Base-by-base conservation (phyloP, 53 echinoderm and acorn worm genomes). In the Stichopus horrens region DNA sequence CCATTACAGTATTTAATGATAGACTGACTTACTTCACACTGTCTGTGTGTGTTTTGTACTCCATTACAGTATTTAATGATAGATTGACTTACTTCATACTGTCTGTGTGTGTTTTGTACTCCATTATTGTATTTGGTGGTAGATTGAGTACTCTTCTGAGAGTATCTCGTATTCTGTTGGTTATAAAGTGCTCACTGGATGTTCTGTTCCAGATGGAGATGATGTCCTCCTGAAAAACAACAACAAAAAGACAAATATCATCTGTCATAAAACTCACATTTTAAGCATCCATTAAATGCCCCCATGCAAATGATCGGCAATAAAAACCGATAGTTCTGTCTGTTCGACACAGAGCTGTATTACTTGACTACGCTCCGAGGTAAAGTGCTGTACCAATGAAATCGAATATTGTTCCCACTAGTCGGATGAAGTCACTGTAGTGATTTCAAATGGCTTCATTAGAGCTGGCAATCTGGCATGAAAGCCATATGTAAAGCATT, bases 141-240 rank as follows among this genome's bases (percentile, higher is more conserved):
- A 97, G 92, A 60, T 95, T 95, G 9, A 97, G 80, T n/a, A 97
- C 97, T 83, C 97, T 90, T 86, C 91, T 91, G 16, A 97, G 88
- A 6, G 97, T 97, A 86, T 97, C 95, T 76, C 97, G 90, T 88
- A 97, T 92, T 76, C 95, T 89, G 7, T 91, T 90, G 21, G 94
- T 97, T 73, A 95, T 97, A 21, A 79, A 83, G 21, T 93, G 90
- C 55, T 96, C 96, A 23, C 97, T 95, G 18, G 96, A 92, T 58
- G 97, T 97, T 81, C 93, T 90, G 73, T 97, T 97, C 97, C 97
- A 95, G 77, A 97, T 97, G n/a, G 97, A 97, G 21, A 95, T 97
- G 58, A 97, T 97, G 81, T 97, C 97, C 91, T 97, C 97, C 97
- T 97, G 90, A 19, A 19, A 73, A 76, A 90, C 5, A 66, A 88